A percentile compares a stretch with the other conserved stretches of the same genome.
These are phyloP conservation scores for Xestia ashworthii DNA, from an alignment of 2,888 invertebrate species.

Conservation along the genomic window DNA sequence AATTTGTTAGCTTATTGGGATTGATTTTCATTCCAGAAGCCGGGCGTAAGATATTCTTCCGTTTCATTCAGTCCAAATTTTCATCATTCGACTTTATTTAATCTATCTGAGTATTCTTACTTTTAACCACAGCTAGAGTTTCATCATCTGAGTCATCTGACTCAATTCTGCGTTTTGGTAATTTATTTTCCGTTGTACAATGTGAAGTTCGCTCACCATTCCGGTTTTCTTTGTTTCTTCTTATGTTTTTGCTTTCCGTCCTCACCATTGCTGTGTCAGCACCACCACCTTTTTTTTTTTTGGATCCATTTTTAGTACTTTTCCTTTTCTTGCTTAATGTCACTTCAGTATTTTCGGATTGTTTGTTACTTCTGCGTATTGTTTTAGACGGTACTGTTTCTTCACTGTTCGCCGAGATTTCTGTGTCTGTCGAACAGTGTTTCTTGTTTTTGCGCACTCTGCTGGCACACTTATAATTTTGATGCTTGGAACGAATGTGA, in stretches of 20 bases:
- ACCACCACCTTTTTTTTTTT: not conserved
- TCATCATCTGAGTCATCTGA: not conserved
- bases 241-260: not conserved
- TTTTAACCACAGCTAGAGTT: not conserved
- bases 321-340: not conserved
- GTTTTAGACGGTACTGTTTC: not conserved
- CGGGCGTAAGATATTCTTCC: not conserved
- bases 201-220: not conserved
- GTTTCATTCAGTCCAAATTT: not conserved
- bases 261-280: not conserved
- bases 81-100: not conserved
- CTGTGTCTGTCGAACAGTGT: constrained; percentile 4
- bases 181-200: not conserved
- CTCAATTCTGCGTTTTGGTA: too few relatives aligned
- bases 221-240: not conserved
- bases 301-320: not conserved
- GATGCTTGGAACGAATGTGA: constrained; percentile 47
- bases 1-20: not conserved
- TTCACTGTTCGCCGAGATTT: not conserved
- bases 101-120: not conserved
- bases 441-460: not conserved
- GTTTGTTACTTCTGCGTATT: not conserved
- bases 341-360: not conserved
- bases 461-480: constrained; percentile 32
- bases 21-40: not conserved